phyloP scores from a whole-genome alignment of 2,888 invertebrate genomes.

The Siphonodentalium dalli region DNA sequence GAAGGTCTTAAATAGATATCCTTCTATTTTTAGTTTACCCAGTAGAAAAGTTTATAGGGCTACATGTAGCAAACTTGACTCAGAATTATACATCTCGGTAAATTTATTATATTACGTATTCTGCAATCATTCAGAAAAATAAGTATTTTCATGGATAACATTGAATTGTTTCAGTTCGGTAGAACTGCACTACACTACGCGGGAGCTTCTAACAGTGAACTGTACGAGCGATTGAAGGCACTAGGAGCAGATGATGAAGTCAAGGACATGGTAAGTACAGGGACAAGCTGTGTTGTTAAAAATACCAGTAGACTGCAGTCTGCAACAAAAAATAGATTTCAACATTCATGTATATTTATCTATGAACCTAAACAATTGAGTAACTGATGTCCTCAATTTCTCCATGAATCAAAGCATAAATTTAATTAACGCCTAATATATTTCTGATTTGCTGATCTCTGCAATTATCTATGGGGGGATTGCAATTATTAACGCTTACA shows the following conservation, averaged over 20 bases:
- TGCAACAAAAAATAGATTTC: background rate
- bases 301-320: background rate
- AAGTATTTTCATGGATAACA: background rate
- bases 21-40: no score
- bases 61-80: no score
- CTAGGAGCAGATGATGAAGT: slow-evolving; percentile 41
- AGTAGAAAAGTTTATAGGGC: no score
- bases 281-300: background rate
- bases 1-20: no score
- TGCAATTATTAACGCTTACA: no score
- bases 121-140: background rate
- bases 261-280: slow-evolving; percentile 36
- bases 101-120: no score
- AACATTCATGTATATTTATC: background rate
- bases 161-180: slow-evolving; percentile 35
- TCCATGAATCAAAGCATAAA: no score
- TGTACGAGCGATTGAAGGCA: slow-evolving; percentile 37
- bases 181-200: slow-evolving; percentile 50
- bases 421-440: no score
- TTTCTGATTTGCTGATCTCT: background rate
- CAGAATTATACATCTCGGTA: no score
- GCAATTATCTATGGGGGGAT: no score
- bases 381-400: no score
- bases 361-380: background rate
- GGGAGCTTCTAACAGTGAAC: slow-evolving; percentile 36